A percentile compares a stretch with the other conserved stretches of the same genome.
phyloP scores from a whole-genome alignment of 2,113 vertebrate genomes.

The Romanogobio albipinnatus region DNA sequence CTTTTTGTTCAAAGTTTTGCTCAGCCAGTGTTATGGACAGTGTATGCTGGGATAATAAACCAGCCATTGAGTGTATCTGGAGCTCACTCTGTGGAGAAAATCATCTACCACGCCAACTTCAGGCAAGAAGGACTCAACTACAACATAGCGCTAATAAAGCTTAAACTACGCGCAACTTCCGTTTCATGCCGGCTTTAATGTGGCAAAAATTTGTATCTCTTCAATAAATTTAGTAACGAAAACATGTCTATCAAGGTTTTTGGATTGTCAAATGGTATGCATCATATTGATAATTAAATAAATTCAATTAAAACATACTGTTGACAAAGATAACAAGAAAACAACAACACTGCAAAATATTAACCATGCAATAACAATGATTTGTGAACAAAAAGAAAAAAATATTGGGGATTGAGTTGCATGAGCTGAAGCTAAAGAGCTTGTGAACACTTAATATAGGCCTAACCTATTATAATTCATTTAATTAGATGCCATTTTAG shows the following conservation, averaged over 20 bases:
- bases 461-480: too few species aligned
- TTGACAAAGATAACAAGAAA: too few species aligned
- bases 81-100: constrained; percentile 58
- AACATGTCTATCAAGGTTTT: neutral
- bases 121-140: constrained; percentile 43
- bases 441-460: too few species aligned
- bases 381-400: too few species aligned
- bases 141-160: constrained; percentile 60
- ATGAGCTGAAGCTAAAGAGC: too few species aligned
- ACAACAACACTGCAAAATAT: too few species aligned
- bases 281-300: too few species aligned
- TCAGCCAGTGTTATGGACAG: constrained; percentile 53
- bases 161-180: constrained; percentile 16
- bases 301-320: too few species aligned
- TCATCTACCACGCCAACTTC: constrained; percentile 58
- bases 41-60: constrained; percentile 55
- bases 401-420: too few species aligned
- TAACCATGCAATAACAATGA: too few species aligned
- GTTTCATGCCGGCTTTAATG: neutral
- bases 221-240: neutral
- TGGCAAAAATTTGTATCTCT: neutral
- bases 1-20: constrained; percentile 48
- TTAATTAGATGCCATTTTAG: too few species aligned
- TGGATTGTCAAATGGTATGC: neutral
- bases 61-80: constrained; percentile 54